Percentiles rank a stretch among this genome's conserved stretches.
Evolutionary conservation across 2,797 vertebrate species (phyloP).

Genomic region (Onychomys torridus): DNA sequence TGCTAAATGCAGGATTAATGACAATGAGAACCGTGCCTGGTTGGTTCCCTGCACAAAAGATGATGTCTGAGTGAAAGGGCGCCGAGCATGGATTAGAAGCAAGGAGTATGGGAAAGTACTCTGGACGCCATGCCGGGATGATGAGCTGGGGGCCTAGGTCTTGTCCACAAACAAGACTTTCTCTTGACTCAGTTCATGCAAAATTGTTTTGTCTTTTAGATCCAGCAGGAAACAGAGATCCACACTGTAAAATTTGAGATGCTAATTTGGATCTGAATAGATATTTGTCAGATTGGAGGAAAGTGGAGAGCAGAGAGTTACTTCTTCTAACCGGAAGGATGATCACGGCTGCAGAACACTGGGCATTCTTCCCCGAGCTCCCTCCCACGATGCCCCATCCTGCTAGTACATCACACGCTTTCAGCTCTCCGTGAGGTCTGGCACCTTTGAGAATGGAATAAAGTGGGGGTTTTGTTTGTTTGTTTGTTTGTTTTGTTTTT

Average conservation of each 20-base stretch:
- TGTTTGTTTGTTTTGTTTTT: not conserved
- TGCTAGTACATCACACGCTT: not conserved
- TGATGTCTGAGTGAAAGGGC: not conserved
- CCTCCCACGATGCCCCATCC: not conserved
- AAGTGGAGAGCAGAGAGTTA: not conserved
- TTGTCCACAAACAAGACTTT: not conserved
- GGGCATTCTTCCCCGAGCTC: not conserved
- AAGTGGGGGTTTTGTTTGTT: not conserved
- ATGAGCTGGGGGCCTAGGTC: not conserved
- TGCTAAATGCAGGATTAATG: slow-evolving; percentile 17
- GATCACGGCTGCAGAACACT: not conserved
- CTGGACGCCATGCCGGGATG: not conserved
- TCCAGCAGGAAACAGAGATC: not conserved
- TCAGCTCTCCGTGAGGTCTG: not conserved
- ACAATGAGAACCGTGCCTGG: not conserved
- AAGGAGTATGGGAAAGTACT: not conserved
- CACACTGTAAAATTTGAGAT: not conserved
- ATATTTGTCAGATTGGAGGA: not conserved
- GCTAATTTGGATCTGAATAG: not conserved
- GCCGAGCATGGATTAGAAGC: slow-evolving; percentile 18
- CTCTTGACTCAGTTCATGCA: not conserved
- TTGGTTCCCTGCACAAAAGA: not conserved
- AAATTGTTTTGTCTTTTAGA: not conserved
- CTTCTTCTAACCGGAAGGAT: not conserved
- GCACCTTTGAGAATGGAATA: not conserved